Conservation (phyloP, 2,888 invertebrate genomes). For the Spilarctia lutea region DNA sequence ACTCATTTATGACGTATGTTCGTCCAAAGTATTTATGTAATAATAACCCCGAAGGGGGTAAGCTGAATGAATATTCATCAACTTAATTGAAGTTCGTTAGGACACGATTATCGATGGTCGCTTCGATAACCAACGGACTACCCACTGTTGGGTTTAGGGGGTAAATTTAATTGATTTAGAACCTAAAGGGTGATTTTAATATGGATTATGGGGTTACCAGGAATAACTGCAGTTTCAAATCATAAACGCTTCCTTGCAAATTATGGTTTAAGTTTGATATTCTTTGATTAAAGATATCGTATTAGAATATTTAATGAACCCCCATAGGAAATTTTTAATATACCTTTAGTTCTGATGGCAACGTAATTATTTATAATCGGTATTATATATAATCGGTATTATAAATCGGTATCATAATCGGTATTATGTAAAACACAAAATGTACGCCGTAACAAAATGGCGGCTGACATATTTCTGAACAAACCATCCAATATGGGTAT, state of each 20-base stretch:
- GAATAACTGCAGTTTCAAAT: background rate
- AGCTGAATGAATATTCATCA: constrained; percentile 68
- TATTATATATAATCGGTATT: too few species aligned
- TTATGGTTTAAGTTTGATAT: background rate
- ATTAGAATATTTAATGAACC: too few species aligned
- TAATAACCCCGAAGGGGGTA: constrained; percentile 58
- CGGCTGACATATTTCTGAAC: too few species aligned
- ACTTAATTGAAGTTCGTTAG: constrained; percentile 68
- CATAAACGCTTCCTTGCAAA: background rate
- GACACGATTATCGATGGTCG: constrained; percentile 36
- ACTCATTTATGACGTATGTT: background rate
- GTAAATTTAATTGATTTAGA: constrained; percentile 20
- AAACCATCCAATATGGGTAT: too few species aligned
- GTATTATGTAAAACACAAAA: too few species aligned
- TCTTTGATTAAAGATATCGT: background rate
- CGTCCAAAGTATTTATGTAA: constrained; percentile 60
- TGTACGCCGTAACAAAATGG: too few species aligned
- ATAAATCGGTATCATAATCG: too few species aligned
- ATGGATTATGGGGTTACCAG: background rate
- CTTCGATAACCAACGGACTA: constrained; percentile 37
- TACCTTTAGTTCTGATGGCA: too few species aligned
- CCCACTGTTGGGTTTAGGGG: constrained; percentile 22
- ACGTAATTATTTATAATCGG: too few species aligned
- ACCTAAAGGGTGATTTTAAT: background rate
- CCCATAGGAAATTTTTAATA: too few species aligned